Evolutionary conservation across 2,113 vertebrate species (phyloP), one percentile per base, ranked within the genome.

Genomic region (Platichthys flesus): DNA sequence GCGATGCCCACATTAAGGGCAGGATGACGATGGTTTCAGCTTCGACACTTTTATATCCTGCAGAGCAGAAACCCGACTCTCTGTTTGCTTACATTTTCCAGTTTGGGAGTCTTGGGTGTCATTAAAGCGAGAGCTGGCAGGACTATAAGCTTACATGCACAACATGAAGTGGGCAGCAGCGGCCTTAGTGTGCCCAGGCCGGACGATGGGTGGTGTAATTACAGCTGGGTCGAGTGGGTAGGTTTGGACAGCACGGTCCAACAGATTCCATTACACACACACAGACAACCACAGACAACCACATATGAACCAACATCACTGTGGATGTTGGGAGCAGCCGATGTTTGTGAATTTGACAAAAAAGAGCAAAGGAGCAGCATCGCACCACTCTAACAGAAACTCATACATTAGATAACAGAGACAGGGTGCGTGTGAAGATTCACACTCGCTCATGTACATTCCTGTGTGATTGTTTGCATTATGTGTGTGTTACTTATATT

Each of bases 151-250:
- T 87, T 85, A 82, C 78, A 78, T 71, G 79, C 75, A 93, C 93
- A 95, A 94, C 94, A 93, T 88, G 85, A 93, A 88, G 90, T 90
- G 91, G 92, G 87, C 85, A 91, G 93, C 90, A 94, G 94, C 93
- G 92, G 93, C 93, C 93, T 93, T 91, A 94, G 84, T 77, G 71
- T 83, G 94, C 95, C 79, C 31, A 89, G 93, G 91, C 94, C 94
- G 94, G 95, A 94, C 93, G 91, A 63, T 85, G 85, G 93, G 93
- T 92, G 93, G 89, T 96, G 95, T 95, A 96, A 97, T 96, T 97
- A 95, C 94, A 98, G 95, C 93, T 73, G 82, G 83, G 94, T 93
- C 94, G 94, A 26, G 93, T 94, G 94, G 93, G 96, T 70, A 84
- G 95, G 95, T 79, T 75, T 91, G 93, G 95, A 92, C 92, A 95